phyloP scores from a whole-genome alignment of 2,113 vertebrate genomes.

The Patagioenas fasciata region DNA sequence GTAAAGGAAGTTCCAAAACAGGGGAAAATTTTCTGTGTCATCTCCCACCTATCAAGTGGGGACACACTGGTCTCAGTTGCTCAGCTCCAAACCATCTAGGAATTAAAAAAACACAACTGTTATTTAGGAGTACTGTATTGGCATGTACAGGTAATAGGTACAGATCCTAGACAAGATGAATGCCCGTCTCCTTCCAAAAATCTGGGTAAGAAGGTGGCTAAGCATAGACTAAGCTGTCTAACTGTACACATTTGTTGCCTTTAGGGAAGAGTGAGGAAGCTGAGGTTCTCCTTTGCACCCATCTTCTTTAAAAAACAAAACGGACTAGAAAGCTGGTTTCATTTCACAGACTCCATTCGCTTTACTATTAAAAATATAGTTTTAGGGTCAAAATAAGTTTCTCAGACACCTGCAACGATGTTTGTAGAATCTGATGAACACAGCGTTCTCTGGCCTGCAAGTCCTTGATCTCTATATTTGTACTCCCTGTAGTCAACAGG shows the following conservation, averaged over 20 bases:
- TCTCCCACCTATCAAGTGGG: not conserved
- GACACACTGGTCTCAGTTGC: not conserved
- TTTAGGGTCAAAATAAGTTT: not conserved
- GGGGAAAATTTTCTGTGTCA: not conserved
- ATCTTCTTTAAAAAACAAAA: not conserved
- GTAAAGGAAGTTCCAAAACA: not conserved
- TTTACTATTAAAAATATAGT: not conserved
- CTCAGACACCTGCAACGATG: not conserved
- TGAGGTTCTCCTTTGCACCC: not conserved
- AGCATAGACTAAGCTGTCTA: not conserved
- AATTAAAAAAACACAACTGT: not conserved
- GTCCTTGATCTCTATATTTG: not conserved
- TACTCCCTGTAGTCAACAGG: not conserved
- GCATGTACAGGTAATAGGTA: not conserved
- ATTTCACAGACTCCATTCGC: not conserved
- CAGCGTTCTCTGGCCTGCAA: not conserved
- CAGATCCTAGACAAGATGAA: not conserved
- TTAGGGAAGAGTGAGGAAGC: not conserved
- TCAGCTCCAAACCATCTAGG: not conserved
- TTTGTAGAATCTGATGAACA: not conserved
- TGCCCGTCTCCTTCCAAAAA: not conserved
- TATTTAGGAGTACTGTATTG: not conserved
- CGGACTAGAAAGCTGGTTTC: not conserved
- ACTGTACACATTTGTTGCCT: not conserved
- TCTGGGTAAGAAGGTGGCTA: not conserved